Evolutionary conservation across 2,888 invertebrate species (phyloP).

Genomic region (Agrochola litura): DNA sequence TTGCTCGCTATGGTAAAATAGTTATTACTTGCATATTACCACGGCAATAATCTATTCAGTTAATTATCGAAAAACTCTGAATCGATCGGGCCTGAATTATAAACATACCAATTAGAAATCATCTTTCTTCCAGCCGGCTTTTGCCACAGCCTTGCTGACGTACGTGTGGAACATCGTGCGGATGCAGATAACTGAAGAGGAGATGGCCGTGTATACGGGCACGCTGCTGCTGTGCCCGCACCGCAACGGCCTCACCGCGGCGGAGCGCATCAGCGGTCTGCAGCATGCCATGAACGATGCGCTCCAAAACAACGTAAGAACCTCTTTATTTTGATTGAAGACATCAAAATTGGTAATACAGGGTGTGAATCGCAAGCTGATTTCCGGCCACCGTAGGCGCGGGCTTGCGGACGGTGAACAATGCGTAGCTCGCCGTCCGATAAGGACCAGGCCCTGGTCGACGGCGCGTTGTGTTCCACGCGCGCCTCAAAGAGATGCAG

Average conservation of each 20-base stretch:
- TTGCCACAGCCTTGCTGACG: slow-evolving; percentile 95
- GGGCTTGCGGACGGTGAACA: no score
- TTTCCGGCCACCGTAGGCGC: no score
- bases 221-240: slow-evolving; percentile 95
- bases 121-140: slow-evolving; percentile 92
- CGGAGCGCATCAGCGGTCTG: slow-evolving; percentile 91
- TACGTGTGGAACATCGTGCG: slow-evolving; percentile 94
- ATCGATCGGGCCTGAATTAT: neutral
- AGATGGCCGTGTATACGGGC: slow-evolving; percentile 96
- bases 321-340: neutral
- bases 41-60: neutral
- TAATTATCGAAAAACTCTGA: neutral
- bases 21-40: neutral
- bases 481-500: no score
- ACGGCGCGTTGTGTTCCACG: no score
- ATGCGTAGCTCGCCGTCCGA: no score
- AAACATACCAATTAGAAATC: neutral
- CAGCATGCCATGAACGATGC: slow-evolving; percentile 94
- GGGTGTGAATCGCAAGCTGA: no score
- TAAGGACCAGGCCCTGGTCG: no score
- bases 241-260: slow-evolving; percentile 95
- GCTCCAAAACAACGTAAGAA: slow-evolving; percentile 90
- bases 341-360: neutral
- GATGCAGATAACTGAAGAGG: slow-evolving; percentile 96
- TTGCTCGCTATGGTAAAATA: no score